Conservation (phyloP, 2,888 invertebrate species). For the Cerastoderma edule region DNA sequence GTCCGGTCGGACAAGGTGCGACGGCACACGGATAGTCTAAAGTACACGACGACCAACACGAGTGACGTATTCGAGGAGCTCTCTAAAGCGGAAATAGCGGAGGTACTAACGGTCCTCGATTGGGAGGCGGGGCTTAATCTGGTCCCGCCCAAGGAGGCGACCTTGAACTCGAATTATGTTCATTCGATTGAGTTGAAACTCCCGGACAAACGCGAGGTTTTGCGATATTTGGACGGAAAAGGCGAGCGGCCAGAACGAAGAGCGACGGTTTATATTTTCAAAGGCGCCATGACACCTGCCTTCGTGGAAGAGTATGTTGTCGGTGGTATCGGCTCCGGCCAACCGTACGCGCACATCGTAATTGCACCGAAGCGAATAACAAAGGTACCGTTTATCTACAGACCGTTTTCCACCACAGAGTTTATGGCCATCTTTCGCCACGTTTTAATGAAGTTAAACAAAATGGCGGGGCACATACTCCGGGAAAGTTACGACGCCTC, state of each 20-base stretch:
- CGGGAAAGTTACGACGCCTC: slow-evolving; percentile 75
- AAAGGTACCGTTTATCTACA: slow-evolving; percentile 69
- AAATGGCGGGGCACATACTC: slow-evolving; percentile 64
- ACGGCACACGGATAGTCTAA: slow-evolving; percentile 15
- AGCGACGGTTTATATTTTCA: slow-evolving; percentile 73
- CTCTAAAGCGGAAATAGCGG: slow-evolving; percentile 64
- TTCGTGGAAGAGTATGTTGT: slow-evolving; percentile 77
- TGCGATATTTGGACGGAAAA: slow-evolving; percentile 64
- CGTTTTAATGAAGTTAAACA: slow-evolving; percentile 61
- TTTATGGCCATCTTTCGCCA: slow-evolving; percentile 69
- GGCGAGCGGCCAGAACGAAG: slow-evolving; percentile 65
- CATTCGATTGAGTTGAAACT: slow-evolving; percentile 74
- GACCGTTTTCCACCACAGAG: slow-evolving; percentile 77
- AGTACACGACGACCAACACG: slow-evolving; percentile 40
- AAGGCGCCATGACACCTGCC: slow-evolving; percentile 70
- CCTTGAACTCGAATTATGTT: slow-evolving; percentile 71
- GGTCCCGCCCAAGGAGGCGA: slow-evolving; percentile 56
- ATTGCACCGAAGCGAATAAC: slow-evolving; percentile 65
- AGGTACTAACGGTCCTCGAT: slow-evolving; percentile 65
- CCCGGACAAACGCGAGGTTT: slow-evolving; percentile 68
- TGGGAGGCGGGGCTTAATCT: slow-evolving; percentile 60
- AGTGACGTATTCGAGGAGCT: slow-evolving; percentile 72
- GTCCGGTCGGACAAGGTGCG: slow-evolving; percentile 16
- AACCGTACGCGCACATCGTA: slow-evolving; percentile 57
- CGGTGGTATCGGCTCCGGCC: slow-evolving; percentile 68